phyloP scores from a whole-genome alignment of 30 jellyfish, hydroid and myxozoan species.

The Aurelia sp. region DNA sequence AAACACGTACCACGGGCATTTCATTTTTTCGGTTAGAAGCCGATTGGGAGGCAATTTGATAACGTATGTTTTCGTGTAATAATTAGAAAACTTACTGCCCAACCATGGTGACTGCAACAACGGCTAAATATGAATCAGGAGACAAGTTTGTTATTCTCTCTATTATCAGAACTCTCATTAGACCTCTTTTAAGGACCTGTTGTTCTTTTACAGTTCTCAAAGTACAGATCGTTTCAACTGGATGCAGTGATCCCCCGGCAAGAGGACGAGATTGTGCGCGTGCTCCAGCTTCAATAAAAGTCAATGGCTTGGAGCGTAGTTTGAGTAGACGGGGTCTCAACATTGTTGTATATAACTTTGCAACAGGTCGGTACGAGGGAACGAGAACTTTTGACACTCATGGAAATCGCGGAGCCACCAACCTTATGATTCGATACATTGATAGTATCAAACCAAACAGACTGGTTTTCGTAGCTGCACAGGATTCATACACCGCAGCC shows the following conservation, averaged over 20 bases:
- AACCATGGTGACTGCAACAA: too few species aligned
- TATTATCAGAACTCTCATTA: too few species aligned
- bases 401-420: conserved; percentile 29
- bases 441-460: conserved; percentile 37
- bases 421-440: conserved; percentile 26
- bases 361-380: conserved; percentile 28
- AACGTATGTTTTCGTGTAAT: too few species aligned
- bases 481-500: conserved; percentile 12
- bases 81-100: too few species aligned
- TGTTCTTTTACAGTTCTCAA: conserved; percentile 18
- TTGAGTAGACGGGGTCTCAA: conserved; percentile 57
- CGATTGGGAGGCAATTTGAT: too few species aligned
- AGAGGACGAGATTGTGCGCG: conserved; percentile 32
- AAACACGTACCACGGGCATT: too few species aligned
- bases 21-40: too few species aligned
- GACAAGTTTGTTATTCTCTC: too few species aligned
- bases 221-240: conserved; percentile 31
- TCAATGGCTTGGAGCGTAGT: conserved; percentile 65
- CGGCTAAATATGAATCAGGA: too few species aligned
- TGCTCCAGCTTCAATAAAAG: conserved; percentile 50
- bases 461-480: conserved; percentile 45
- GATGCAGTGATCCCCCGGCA: conserved; percentile 58
- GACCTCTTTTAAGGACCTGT: too few species aligned
- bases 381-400: conserved; percentile 28
- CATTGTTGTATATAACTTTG: conserved; percentile 33